Evolutionary conservation across 1,140 invertebrate genomes (phyloP).

Genomic region (Homarus americanus): DNA sequence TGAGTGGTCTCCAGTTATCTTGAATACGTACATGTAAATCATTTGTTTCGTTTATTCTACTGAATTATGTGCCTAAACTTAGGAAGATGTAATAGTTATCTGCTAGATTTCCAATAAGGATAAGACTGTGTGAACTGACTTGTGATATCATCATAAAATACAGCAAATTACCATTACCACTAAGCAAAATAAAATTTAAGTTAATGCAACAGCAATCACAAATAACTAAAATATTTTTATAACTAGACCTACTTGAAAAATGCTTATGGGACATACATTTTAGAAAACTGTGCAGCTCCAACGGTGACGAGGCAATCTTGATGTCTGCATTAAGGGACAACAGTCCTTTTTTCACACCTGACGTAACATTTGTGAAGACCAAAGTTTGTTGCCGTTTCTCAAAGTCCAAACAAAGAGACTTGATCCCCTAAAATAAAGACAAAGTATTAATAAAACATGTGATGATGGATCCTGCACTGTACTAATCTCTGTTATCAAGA

Average conservation of each 20-base stretch:
- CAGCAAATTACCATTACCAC: background rate
- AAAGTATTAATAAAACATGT: background rate
- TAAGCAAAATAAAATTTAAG: background rate
- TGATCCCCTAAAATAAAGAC: conserved; percentile 77
- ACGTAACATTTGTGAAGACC: conserved; percentile 77
- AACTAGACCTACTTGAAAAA: background rate
- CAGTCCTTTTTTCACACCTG: conserved; percentile 38
- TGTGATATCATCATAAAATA: background rate
- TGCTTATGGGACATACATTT: conserved; percentile 1
- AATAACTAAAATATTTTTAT: background rate
- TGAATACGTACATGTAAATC: no score
- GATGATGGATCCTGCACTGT: no score
- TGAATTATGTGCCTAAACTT: no score
- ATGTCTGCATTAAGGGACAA: conserved; percentile 21
- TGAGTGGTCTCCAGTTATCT: no score
- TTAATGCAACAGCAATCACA: background rate
- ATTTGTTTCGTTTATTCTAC: no score
- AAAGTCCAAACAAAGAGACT: conserved; percentile 77
- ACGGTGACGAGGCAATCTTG: conserved; percentile 4
- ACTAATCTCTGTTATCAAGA: no score
- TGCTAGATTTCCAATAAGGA: no score
- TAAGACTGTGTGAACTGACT: background rate
- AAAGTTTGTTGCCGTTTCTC: conserved; percentile 77
- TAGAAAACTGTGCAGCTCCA: background rate
- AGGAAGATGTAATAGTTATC: no score